Base-by-base conservation (phyloP, 2,113 vertebrate genomes). In the Furnarius figulus region DNA sequence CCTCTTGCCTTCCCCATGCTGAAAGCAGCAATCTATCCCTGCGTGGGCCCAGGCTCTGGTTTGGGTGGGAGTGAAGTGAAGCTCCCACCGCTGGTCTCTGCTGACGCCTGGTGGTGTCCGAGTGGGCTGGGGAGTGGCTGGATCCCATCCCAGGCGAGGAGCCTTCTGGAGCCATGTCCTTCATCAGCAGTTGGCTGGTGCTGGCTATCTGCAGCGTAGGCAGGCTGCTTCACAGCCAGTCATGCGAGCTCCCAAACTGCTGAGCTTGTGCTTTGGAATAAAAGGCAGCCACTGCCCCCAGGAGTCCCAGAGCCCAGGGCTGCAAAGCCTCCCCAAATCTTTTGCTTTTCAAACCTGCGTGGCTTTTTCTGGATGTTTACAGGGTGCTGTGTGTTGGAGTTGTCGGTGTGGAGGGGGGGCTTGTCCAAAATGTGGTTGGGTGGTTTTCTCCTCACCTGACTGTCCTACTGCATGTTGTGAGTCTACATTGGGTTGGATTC, bases 21-120 rank as follows among this genome's bases (percentile, higher is more conserved):
- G 24, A 53, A 42, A 35, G 63, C 63, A 42, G 31, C 4, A 4
- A 19, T 4, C 53, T 31, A 47, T 44, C 50, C 49, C 59, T 31
- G 20, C 59, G 4, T 3, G 33, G 16, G 30, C 35, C 35, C 28
- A 16, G 39, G 50, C 81, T 58, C 53, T 2, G 66, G 10, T 17
- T 31, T 8, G 0, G 1, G 61, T 6, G 77, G 61, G 39, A 61
- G 37, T 2, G 12, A 7, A 61, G 37, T 2, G 12, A 7, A 20
- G 67, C 70, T 37, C 23, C 14, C 14, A 8, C 71, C 1, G 12
- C 5, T 0, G 52, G 88, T 30, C 94, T 96, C 81, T 96, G 90
- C 93, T 96, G 94, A 90, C 88, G 58, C 95, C 96, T 97, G 92
- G 7, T 40, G 95, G 94, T 91, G 78, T 20, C 59, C 3, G 3